phyloP scores from a whole-genome alignment of 1,140 invertebrate species.

The Psilanteris sp. region DNA sequence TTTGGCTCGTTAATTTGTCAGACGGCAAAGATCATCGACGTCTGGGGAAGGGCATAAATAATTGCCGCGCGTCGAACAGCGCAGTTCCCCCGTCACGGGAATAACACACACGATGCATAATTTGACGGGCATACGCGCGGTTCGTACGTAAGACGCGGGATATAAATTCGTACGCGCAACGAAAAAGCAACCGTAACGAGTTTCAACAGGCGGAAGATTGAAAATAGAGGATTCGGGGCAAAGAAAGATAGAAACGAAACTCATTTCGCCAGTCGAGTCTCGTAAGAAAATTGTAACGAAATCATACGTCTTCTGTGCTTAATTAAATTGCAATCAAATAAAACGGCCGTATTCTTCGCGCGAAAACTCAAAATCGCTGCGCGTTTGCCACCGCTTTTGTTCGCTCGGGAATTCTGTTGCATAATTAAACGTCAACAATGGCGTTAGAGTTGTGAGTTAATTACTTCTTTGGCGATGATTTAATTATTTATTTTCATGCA shows the following conservation, averaged over 20 bases:
- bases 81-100: too few species aligned
- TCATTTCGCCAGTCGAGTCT: conserved; percentile 48
- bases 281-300: conserved; percentile 59
- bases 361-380: conserved; percentile 12
- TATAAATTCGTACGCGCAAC: conserved; percentile 7
- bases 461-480: conserved; percentile 30
- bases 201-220: conserved; percentile 38
- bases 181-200: conserved; percentile 31
- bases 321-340: conserved; percentile 61
- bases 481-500: conserved; percentile 27
- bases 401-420: neutral
- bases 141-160: conserved; percentile 14
- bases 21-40: conserved; percentile 8
- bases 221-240: conserved; percentile 36
- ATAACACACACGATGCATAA: too few species aligned
- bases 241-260: conserved; percentile 54
- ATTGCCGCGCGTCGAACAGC: too few species aligned
- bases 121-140: too few species aligned
- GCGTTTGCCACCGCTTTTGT: conserved; percentile 9
- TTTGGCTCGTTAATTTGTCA: conserved; percentile 21
- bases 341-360: conserved; percentile 27
- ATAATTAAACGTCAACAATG: conserved; percentile 35
- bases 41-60: conserved; percentile 13
- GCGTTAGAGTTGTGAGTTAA: conserved; percentile 8
- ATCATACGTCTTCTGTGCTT: conserved; percentile 60